phyloP scores from a whole-genome alignment of 2,888 invertebrate species.

The Brenthis daphne region DNA sequence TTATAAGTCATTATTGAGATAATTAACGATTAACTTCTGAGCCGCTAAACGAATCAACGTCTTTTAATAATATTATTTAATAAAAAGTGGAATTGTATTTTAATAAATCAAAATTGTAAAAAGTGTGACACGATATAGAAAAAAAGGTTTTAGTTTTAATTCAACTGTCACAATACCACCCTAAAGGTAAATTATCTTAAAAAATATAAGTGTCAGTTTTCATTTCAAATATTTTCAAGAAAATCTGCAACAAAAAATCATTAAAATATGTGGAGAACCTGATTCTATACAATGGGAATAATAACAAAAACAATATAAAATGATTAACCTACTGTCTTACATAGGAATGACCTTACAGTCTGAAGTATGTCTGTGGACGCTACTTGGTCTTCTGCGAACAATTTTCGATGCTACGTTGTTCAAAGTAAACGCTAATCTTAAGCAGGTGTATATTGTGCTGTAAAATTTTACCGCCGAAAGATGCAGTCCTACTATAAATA shows the following conservation, averaged over 20 bases:
- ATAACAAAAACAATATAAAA: neutral
- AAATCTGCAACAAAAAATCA: neutral
- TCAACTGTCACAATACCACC: neutral
- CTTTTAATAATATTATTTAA: too few species aligned
- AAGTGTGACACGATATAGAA: too few species aligned
- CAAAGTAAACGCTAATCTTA: slow-evolving; percentile 78
- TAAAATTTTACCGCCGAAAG: slow-evolving; percentile 31
- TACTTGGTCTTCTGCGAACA: slow-evolving; percentile 75
- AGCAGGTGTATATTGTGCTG: slow-evolving; percentile 59
- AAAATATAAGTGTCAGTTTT: slow-evolving; percentile 5
- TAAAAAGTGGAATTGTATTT: too few species aligned
- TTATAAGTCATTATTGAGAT: too few species aligned
- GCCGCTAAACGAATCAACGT: too few species aligned
- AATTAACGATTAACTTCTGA: too few species aligned
- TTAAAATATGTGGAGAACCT: neutral
- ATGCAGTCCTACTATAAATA: slow-evolving; percentile 5
- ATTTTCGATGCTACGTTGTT: slow-evolving; percentile 81
- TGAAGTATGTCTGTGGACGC: slow-evolving; percentile 77
- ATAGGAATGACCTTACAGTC: slow-evolving; percentile 75
- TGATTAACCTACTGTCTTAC: slow-evolving; percentile 70
- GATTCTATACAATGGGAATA: neutral
- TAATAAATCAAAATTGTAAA: too few species aligned
- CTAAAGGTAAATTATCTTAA: neutral
- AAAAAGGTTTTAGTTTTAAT: neutral
- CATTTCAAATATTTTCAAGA: neutral